A percentile compares a stretch with the other conserved stretches of the same genome.
Conservation (phyloP, 2,888 invertebrate species). For the Darwinula stevensoni region DNA sequence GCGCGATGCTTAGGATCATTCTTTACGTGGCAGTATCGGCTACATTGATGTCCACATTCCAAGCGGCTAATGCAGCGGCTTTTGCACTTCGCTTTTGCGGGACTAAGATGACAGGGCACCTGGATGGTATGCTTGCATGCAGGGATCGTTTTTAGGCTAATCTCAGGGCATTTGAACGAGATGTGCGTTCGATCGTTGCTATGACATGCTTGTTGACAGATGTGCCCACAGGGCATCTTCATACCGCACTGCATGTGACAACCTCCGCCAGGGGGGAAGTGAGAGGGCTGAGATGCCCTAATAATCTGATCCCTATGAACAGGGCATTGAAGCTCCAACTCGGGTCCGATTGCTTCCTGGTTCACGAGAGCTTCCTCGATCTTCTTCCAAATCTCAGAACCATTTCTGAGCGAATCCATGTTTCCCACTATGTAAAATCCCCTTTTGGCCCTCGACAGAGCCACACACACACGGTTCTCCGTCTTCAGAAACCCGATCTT, state of each 20-base stretch:
- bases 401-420: slow-evolving; percentile 12
- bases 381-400: slow-evolving; percentile 12
- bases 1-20: slow-evolving; percentile 22
- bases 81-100: slow-evolving; percentile 24
- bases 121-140: no score
- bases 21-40: slow-evolving; percentile 26
- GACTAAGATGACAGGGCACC: no score
- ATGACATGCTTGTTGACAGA: slow-evolving; percentile 10
- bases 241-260: no score
- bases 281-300: background rate
- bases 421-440: slow-evolving; percentile 46
- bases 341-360: slow-evolving; percentile 9
- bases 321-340: slow-evolving; percentile 10
- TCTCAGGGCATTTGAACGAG: no score
- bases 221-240: slow-evolving; percentile 8
- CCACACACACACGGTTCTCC: slow-evolving; percentile 42
- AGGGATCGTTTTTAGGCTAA: no score
- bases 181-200: no score
- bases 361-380: slow-evolving; percentile 10
- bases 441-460: slow-evolving; percentile 36
- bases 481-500: slow-evolving; percentile 37
- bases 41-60: slow-evolving; percentile 30
- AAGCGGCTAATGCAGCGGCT: slow-evolving; percentile 21
- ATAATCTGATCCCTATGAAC: slow-evolving; percentile 9
- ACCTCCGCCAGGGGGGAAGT: background rate